Percentiles rank a stretch among this genome's conserved stretches.
phyloP scores from a whole-genome alignment of 2,888 invertebrate species.

The Hoplodrina blanda region DNA sequence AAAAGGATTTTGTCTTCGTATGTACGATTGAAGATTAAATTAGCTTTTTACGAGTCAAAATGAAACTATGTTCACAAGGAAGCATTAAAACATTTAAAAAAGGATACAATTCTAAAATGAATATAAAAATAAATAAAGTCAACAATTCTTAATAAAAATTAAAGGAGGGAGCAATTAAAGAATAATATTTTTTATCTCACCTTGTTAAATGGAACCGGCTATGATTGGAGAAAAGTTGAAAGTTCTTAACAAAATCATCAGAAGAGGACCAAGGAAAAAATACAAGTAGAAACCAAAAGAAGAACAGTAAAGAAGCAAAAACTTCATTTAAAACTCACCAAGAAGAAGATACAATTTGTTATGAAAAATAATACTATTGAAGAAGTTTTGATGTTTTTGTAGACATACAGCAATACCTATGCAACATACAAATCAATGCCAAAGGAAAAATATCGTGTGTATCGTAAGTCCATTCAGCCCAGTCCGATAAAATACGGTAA shows the following conservation, averaged over 20 bases:
- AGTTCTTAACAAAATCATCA: slow-evolving; percentile 1
- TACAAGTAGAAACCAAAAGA: background rate
- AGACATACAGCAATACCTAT: slow-evolving; percentile 29
- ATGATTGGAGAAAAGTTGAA: background rate
- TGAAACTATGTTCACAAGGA: background rate
- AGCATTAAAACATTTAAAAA: background rate
- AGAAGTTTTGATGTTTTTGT: slow-evolving; percentile 41
- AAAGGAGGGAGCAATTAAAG: slow-evolving; percentile 9
- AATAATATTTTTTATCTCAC: slow-evolving; percentile 12
- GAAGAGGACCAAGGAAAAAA: slow-evolving; percentile 14
- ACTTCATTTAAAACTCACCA: background rate
- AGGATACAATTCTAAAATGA: slow-evolving; percentile 8
- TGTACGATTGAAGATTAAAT: slow-evolving; percentile 29
- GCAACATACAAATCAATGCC: slow-evolving; percentile 49
- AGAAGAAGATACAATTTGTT: slow-evolving; percentile 14
- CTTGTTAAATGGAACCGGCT: background rate
- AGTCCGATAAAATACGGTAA: slow-evolving; percentile 85
- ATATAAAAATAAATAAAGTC: slow-evolving; percentile 1
- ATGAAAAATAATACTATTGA: slow-evolving; percentile 20
- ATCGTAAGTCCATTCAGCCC: slow-evolving; percentile 86
- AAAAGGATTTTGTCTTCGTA: slow-evolving; percentile 28
- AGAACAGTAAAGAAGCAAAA: background rate
- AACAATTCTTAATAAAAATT: slow-evolving; percentile 5
- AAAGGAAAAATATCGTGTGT: slow-evolving; percentile 68
- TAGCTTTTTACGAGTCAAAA: slow-evolving; percentile 14